These are phyloP conservation scores for Drosophila nigromelanica DNA, from an alignment of 1,140 invertebrate genomes.

Conservation along the genomic window DNA sequence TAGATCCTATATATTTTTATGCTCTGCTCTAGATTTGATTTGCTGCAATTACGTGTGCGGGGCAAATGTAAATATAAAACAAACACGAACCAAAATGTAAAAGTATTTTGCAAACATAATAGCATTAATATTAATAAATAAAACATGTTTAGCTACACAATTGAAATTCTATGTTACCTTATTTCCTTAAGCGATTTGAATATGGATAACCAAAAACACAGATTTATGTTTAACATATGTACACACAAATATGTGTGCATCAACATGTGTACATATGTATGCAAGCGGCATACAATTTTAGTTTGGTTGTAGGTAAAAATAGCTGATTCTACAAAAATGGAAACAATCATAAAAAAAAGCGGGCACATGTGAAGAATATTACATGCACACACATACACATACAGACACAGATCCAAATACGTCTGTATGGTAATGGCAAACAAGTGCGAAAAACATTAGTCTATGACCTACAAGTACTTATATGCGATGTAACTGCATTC, in stretches of 20 bases:
- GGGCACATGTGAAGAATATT: conserved; percentile 22
- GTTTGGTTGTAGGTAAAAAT: conserved; percentile 31
- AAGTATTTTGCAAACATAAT: neutral
- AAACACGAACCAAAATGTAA: neutral
- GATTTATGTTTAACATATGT: conserved; percentile 14
- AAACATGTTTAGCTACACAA: neutral
- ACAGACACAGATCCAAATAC: conserved; percentile 5
- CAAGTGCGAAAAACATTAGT: conserved; percentile 28
- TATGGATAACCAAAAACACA: neutral
- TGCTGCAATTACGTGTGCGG: neutral
- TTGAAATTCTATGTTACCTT: no score
- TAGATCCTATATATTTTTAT: conserved; percentile 3
- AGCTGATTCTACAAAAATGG: conserved; percentile 33
- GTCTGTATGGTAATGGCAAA: conserved; percentile 13
- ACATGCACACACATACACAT: conserved; percentile 4
- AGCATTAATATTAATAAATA: neutral
- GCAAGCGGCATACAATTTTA: conserved; percentile 12
- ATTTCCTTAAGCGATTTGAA: no score
- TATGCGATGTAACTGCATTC: neutral
- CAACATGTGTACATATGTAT: no score
- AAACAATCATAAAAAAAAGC: conserved; percentile 31
- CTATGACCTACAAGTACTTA: conserved; percentile 1
- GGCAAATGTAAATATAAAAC: neutral
- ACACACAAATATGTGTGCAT: no score
- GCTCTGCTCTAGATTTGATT: conserved; percentile 16